Conservation (phyloP, 2,797 vertebrate species). For the Chaetophractus vellerosus region DNA sequence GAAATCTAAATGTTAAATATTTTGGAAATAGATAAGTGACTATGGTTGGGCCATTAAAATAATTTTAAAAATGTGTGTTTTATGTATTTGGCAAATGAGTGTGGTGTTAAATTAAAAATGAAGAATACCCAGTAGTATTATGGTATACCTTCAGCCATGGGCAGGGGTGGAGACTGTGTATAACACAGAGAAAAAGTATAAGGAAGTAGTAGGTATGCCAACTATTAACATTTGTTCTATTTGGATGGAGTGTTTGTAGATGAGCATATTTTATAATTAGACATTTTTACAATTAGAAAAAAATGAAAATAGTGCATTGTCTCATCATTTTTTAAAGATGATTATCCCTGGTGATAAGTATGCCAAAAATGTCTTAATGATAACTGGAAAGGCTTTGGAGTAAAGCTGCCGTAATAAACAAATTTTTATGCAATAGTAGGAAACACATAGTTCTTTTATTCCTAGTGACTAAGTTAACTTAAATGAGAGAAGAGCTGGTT, state of each 20-base stretch:
- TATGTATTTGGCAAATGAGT: neutral
- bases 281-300: neutral
- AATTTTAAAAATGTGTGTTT: neutral
- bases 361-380: conserved; percentile 12
- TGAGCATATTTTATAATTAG: conserved; percentile 11
- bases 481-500: conserved; percentile 7
- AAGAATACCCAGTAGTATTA: neutral
- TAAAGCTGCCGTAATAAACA: neutral
- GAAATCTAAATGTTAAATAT: conserved; percentile 41
- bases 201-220: neutral
- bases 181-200: neutral
- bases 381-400: conserved; percentile 21
- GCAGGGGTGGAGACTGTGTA: neutral
- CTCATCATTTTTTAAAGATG: conserved; percentile 30
- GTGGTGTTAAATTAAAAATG: neutral
- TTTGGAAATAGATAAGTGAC: conserved; percentile 11
- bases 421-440: neutral
- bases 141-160: neutral
- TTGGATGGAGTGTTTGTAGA: neutral
- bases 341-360: neutral
- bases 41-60: neutral
- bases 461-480: neutral
- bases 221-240: neutral
- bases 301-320: neutral
- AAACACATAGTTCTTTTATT: neutral